Conservation (phyloP, 2,888 invertebrate genomes). For the Thymelicus acteon region DNA sequence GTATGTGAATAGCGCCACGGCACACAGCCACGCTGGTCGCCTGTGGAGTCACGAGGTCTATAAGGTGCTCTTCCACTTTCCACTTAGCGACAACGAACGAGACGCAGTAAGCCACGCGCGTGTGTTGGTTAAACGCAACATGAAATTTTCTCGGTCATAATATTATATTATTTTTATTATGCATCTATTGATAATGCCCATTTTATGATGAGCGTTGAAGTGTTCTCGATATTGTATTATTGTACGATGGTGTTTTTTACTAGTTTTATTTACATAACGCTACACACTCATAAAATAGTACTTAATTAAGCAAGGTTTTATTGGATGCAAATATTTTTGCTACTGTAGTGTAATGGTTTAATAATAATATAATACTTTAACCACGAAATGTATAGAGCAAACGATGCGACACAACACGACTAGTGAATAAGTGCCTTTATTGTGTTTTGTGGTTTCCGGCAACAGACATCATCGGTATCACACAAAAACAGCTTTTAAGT, state of each 20-base stretch:
- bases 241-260: too few relatives aligned
- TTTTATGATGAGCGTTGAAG: too few relatives aligned
- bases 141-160: neutral
- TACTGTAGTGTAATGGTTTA: too few relatives aligned
- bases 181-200: too few relatives aligned
- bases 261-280: too few relatives aligned
- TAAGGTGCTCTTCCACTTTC: slow-evolving; percentile 18
- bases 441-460: slow-evolving; percentile 41
- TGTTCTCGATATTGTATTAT: too few relatives aligned
- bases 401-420: slow-evolving; percentile 11
- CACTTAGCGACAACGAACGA: slow-evolving; percentile 6
- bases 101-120: neutral
- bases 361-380: too few relatives aligned
- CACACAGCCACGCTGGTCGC: slow-evolving; percentile 44
- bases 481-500: neutral
- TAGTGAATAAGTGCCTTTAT: slow-evolving; percentile 41
- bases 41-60: slow-evolving; percentile 13
- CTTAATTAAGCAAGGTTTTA: too few relatives aligned
- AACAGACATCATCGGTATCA: slow-evolving; percentile 13
- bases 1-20: slow-evolving; percentile 44
- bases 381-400: neutral
- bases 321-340: too few relatives aligned
- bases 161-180: too few relatives aligned
- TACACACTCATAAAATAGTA: too few relatives aligned
- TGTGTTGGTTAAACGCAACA: neutral